A percentile compares a stretch with the other conserved stretches of the same genome.
Conservation (phyloP, 2,113 vertebrate genomes). For the Lampris megalopsis region DNA sequence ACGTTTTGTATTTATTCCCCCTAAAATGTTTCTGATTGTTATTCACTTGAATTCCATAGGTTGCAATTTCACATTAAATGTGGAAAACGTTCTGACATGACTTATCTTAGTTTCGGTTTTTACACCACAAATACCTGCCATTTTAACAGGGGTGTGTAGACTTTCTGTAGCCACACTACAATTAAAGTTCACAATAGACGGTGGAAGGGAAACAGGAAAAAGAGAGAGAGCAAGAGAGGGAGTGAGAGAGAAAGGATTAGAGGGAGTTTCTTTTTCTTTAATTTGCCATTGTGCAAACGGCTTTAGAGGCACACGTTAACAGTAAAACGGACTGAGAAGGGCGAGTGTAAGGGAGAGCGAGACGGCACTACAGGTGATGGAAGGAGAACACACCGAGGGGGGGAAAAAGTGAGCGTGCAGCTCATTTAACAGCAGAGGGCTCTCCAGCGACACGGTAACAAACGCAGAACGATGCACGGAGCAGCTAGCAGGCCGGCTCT, state of each 20-base stretch:
- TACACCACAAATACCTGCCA: too few species aligned
- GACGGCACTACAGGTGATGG: background rate
- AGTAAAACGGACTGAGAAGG: background rate
- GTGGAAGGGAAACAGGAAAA: background rate
- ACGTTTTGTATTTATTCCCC: too few species aligned
- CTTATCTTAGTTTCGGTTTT: too few species aligned
- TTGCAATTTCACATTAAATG: too few species aligned
- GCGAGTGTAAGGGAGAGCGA: background rate
- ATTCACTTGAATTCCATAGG: too few species aligned
- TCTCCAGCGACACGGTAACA: constrained; percentile 57
- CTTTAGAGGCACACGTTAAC: too few species aligned
- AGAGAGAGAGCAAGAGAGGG: background rate
- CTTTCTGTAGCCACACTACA: too few species aligned
- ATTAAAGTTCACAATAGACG: background rate
- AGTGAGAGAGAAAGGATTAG: constrained; percentile 1
- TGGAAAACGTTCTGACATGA: too few species aligned
- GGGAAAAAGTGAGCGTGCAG: background rate
- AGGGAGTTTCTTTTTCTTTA: background rate
- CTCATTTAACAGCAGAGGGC: constrained; percentile 69
- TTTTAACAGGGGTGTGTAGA: too few species aligned
- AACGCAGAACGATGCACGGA: constrained; percentile 12
- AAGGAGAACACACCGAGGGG: background rate
- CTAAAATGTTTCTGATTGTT: too few species aligned
- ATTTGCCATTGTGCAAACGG: too few species aligned
- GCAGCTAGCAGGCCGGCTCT: constrained; percentile 28